Percentiles rank a stretch among this genome's conserved stretches.
phyloP scores from a whole-genome alignment of 2,113 vertebrate genomes.

The Ginglymostoma cirratum region DNA sequence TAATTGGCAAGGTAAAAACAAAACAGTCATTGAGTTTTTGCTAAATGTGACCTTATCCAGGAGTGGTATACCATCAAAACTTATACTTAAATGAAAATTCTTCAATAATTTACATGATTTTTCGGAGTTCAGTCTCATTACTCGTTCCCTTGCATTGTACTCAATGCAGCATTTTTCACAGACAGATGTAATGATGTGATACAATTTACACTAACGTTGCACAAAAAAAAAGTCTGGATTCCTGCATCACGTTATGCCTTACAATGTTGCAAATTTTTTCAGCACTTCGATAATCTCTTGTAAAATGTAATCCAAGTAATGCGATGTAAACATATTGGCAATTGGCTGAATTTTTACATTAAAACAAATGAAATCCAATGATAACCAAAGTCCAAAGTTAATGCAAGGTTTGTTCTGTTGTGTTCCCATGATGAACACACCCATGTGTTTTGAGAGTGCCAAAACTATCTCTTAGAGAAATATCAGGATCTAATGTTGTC shows the following conservation, averaged over 20 bases:
- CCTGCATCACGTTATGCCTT: background rate
- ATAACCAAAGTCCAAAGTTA: background rate
- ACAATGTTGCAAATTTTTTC: background rate
- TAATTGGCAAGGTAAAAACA: background rate
- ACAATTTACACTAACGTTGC: background rate
- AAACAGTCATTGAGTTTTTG: background rate
- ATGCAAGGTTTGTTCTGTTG: too few species aligned
- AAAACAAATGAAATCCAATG: background rate
- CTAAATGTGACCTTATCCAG: background rate
- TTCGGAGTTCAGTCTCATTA: background rate
- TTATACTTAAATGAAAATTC: background rate
- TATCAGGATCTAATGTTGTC: too few species aligned
- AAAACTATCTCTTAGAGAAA: too few species aligned
- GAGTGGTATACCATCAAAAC: background rate
- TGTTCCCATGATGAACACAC: too few species aligned
- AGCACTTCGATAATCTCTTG: background rate
- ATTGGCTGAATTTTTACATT: background rate
- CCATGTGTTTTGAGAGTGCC: too few species aligned
- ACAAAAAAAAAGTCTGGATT: background rate
- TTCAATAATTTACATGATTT: background rate
- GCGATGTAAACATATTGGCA: background rate
- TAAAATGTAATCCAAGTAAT: background rate
- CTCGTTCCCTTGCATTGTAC: background rate
- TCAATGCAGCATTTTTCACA: background rate
- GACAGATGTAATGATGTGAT: background rate